phyloP scores from a whole-genome alignment of 2,888 invertebrate genomes.

The Chrysotoxum bicinctum region DNA sequence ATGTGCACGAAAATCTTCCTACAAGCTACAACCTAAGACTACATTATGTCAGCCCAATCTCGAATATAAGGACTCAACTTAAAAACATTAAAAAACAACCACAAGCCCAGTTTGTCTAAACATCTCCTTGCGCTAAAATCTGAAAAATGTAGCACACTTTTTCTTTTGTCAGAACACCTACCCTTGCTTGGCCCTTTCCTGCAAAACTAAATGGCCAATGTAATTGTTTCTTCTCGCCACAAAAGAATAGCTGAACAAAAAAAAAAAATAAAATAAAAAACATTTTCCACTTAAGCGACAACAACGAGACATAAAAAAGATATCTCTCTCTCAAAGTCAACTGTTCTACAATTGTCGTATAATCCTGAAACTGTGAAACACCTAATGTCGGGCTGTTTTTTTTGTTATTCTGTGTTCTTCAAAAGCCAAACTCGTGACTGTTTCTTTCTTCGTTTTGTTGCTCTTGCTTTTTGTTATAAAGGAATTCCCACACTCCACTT shows the following conservation, averaged over 20 bases:
- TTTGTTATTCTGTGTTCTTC: slow-evolving; percentile 14
- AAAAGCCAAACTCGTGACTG: slow-evolving; percentile 56
- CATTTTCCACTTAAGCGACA: slow-evolving; percentile 67
- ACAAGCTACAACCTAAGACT: not conserved
- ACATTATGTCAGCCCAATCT: not conserved
- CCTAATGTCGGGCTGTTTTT: slow-evolving; percentile 35
- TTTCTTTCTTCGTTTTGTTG: slow-evolving; percentile 45
- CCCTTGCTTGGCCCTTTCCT: not conserved
- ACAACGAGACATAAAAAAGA: slow-evolving; percentile 60
- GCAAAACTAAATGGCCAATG: slow-evolving; percentile 51
- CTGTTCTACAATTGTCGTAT: slow-evolving; percentile 65
- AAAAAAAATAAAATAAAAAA: slow-evolving; percentile 31
- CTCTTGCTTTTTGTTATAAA: slow-evolving; percentile 35
- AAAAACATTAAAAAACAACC: not conserved
- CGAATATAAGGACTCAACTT: not conserved
- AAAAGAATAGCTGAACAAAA: slow-evolving; percentile 41
- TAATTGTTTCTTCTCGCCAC: slow-evolving; percentile 60
- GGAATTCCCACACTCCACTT: slow-evolving; percentile 42
- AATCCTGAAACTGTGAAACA: slow-evolving; percentile 53
- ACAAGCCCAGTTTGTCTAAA: not conserved
- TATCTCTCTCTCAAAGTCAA: slow-evolving; percentile 61
- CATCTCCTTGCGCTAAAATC: slow-evolving; percentile 5
- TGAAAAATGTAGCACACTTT: slow-evolving; percentile 1
- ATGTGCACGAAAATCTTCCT: too few relatives aligned
- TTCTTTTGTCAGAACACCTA: not conserved